Evolutionary conservation across 2,888 invertebrate genomes (phyloP).

Genomic region (Crematogaster levior): DNA sequence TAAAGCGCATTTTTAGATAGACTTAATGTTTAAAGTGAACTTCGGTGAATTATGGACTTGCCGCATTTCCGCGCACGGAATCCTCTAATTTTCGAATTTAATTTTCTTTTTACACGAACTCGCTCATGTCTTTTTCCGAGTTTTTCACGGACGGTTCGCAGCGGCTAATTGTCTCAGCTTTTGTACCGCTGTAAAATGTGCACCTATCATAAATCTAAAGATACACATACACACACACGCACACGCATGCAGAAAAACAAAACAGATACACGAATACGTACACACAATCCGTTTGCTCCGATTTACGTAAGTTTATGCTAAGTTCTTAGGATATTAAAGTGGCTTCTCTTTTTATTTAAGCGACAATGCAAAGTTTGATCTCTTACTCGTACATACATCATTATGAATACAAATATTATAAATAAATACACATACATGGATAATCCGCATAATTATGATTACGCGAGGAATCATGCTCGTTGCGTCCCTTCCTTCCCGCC

Average conservation of each 20-base stretch:
- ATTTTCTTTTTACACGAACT: not conserved
- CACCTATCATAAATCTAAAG: conserved; percentile 1
- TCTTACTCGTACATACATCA: conserved; percentile 80
- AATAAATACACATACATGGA: conserved; percentile 63
- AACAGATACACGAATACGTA: conserved; percentile 33
- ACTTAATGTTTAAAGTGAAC: not conserved
- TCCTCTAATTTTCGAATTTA: not conserved
- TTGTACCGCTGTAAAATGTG: conserved; percentile 32
- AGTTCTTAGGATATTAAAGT: conserved; percentile 62
- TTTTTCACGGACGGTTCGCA: conserved; percentile 36
- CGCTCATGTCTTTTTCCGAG: not conserved
- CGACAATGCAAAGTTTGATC: conserved; percentile 82
- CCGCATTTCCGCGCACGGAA: not conserved
- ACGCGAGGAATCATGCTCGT: conserved; percentile 66
- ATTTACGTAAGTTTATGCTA: conserved; percentile 57
- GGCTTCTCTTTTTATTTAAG: conserved; percentile 74
- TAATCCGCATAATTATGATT: conserved; percentile 67
- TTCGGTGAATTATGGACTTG: not conserved
- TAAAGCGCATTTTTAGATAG: conserved; percentile 20
- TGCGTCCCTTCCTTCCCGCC: conserved; percentile 65
- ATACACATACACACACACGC: conserved; percentile 15
- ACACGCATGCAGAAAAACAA: too few species aligned
- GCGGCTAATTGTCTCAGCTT: conserved; percentile 31
- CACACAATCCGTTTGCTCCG: conserved; percentile 43
- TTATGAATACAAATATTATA: conserved; percentile 68